Conservation (phyloP, 2,888 invertebrate genomes). For the Deilephila elpenor region DNA sequence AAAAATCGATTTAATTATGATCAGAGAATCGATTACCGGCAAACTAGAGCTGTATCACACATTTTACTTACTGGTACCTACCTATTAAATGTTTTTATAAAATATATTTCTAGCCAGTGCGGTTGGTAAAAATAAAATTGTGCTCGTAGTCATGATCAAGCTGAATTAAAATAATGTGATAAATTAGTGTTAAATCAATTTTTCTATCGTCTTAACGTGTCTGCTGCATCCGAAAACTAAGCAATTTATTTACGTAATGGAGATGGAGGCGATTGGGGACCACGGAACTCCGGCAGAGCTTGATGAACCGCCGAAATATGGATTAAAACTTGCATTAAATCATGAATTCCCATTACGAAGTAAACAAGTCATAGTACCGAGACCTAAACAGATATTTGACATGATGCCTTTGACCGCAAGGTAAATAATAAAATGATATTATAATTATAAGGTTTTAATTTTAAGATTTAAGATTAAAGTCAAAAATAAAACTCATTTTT, state of each 20-base stretch:
- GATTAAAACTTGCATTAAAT: slow-evolving; percentile 89
- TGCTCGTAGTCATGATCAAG: background rate
- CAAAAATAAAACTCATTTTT: background rate
- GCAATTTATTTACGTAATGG: slow-evolving; percentile 40
- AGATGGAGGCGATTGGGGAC: slow-evolving; percentile 52
- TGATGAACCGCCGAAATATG: slow-evolving; percentile 85
- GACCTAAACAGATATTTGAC: slow-evolving; percentile 87
- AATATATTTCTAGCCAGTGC: background rate
- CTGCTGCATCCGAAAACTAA: background rate
- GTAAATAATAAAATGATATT: slow-evolving; percentile 70
- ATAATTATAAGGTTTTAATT: background rate
- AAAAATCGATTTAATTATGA: background rate
- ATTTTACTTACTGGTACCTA: too few species aligned
- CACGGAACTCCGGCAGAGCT: slow-evolving; percentile 40
- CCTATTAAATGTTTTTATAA: too few species aligned
- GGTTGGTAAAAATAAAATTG: background rate
- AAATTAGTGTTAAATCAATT: background rate
- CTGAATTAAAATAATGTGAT: slow-evolving; percentile 1
- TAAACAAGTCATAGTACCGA: slow-evolving; percentile 87
- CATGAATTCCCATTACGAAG: slow-evolving; percentile 91
- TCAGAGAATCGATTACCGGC: too few species aligned
- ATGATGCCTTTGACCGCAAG: slow-evolving; percentile 89
- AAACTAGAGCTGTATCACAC: background rate
- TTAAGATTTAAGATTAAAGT: too few species aligned
- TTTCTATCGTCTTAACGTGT: background rate